These are phyloP conservation scores for Illadopsis cleaveri DNA, from an alignment of 2,113 vertebrate genomes.

Conservation along the genomic window DNA sequence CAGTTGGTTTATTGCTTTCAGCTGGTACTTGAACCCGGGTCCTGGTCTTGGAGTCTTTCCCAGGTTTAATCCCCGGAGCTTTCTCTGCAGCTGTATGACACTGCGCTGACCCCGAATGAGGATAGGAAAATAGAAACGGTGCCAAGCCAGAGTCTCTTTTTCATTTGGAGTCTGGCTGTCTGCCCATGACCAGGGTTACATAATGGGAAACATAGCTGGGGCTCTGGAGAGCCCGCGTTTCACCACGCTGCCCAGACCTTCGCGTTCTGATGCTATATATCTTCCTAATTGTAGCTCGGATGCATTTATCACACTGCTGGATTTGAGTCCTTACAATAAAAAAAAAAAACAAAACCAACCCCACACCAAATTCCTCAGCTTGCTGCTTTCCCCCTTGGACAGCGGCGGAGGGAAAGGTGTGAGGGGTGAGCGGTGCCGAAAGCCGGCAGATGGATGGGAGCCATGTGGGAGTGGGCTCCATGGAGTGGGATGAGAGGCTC, in stretches of 20 bases:
- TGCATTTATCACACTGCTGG: conserved; percentile 95
- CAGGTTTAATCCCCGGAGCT: conserved; percentile 99
- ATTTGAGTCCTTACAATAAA: conserved; percentile 71
- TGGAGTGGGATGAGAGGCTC: not conserved
- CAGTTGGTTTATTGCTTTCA: conserved; percentile 99
- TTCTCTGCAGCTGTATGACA: conserved; percentile 99
- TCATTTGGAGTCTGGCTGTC: conserved; percentile 99
- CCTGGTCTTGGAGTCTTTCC: conserved; percentile 99
- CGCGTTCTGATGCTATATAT: conserved; percentile 93
- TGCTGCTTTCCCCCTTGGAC: conserved; percentile 40
- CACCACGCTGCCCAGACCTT: conserved; percentile 87
- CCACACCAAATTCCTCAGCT: conserved; percentile 68
- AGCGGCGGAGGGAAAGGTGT: conserved; percentile 42
- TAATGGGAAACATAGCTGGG: conserved; percentile 99
- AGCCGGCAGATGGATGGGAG: not conserved
- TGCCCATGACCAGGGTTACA: conserved; percentile 99
- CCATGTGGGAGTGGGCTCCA: not conserved
- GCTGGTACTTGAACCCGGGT: conserved; percentile 99
- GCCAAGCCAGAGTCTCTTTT: conserved; percentile 99
- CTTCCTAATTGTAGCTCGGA: conserved; percentile 91
- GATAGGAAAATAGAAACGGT: conserved; percentile 99
- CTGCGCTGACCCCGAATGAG: conserved; percentile 98
- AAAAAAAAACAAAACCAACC: not conserved
- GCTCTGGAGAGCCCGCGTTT: conserved; percentile 94
- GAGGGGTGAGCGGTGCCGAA: conserved; percentile 21